phyloP scores from a whole-genome alignment of 2,888 invertebrate species.

The Malthinus flaveolus region DNA sequence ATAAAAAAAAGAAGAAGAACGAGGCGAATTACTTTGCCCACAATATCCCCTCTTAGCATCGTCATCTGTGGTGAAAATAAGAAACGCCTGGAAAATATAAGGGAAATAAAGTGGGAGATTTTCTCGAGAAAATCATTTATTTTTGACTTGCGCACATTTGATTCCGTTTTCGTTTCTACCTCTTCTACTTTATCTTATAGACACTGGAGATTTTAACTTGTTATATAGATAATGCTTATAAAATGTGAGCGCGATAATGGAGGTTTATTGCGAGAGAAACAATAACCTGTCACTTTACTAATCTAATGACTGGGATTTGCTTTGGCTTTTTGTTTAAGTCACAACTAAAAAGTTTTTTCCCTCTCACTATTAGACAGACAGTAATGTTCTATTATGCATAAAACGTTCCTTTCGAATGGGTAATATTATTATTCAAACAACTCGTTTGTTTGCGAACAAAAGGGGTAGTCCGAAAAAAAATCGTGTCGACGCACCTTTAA shows the following conservation, averaged over 20 bases:
- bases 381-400: no score
- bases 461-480: no score
- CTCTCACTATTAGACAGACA: no score
- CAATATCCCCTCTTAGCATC: slow-evolving; percentile 25
- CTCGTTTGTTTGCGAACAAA: no score
- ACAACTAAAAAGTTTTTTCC: no score
- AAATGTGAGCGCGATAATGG: slow-evolving; percentile 14
- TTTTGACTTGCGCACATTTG: slow-evolving; percentile 51
- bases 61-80: slow-evolving; percentile 34
- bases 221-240: slow-evolving; percentile 15
- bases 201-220: slow-evolving; percentile 20
- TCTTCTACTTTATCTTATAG: slow-evolving; percentile 27
- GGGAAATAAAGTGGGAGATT: slow-evolving; percentile 52
- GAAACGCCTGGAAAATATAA: slow-evolving; percentile 46
- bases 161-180: slow-evolving; percentile 25
- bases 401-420: no score
- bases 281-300: slow-evolving; percentile 9
- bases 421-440: no score
- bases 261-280: slow-evolving; percentile 4
- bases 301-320: background rate
- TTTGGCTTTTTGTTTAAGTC: no score
- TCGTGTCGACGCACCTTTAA: no score
- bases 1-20: slow-evolving; percentile 26
- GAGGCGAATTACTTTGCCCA: slow-evolving; percentile 30
- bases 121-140: slow-evolving; percentile 53